Base-by-base conservation (phyloP, 2,113 vertebrate species). In the Neolamprologus devosi region DNA sequence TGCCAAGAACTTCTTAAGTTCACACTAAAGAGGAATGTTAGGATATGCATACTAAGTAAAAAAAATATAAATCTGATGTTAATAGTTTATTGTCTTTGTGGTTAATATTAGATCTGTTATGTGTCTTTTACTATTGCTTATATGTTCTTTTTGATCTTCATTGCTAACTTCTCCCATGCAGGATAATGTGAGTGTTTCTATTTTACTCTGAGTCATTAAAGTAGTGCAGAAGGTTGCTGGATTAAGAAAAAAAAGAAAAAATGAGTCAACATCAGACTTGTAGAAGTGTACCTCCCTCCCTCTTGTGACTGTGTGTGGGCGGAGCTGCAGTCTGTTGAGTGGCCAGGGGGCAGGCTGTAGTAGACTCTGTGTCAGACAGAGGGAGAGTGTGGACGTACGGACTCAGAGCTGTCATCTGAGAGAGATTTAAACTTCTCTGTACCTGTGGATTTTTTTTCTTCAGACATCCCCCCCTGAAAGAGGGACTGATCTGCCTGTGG, bases 331-430 rank as follows among this genome's bases (percentile, higher is more conserved):
- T 14, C 51, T 86, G 80, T 23, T 35, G 51, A 82, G 87, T 54
- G 86, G 53, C 84, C 53, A 86, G 58, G 91, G 92, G 88, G 91
- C 86, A 88, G 90, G 82, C 89, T 91, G 90, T 92, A 94, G 93
- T 94, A 94, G 28, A 82, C 90, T 88, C 91, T 4, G 86, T 94
- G 93, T 95, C 94, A 94, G 79, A 73, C 73, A 91, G 89, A 88
- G 85, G 83, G 73, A 92, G 89, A 88, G 86, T 23, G 90, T 78
- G 81, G 92, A 95, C 83, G 88, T 82, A 87, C 17, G 12, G 58
- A 85, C 86, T 81, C 87, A 88, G 58, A 89, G 89, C 93, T 91
- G 89, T 92, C 91, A 93, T 57, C 68, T 63, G 7, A 47, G 9
- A 28, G 19, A 85, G 60, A 55, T 82, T 87, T 84, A 60, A 83